Evolutionary conservation across 2,797 vertebrate species (phyloP), one percentile per base, ranked within the genome.

Genomic region (Channa striata): DNA sequence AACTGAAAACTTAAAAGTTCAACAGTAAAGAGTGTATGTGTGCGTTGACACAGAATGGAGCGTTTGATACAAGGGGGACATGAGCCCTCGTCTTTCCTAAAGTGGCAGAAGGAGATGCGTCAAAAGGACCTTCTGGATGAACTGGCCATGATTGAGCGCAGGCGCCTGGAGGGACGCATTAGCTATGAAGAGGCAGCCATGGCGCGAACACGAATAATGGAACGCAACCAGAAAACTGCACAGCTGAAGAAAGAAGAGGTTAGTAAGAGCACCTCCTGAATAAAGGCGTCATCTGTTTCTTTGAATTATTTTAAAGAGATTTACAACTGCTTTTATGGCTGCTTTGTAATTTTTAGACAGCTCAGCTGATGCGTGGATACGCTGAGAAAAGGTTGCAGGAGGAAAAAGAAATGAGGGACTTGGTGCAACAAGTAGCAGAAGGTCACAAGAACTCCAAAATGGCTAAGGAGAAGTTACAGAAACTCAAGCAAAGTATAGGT

Each of bases 241-340:
- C 75, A 87, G 52, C 82, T 87, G 44, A 92, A 95, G 78, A 97
- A 95, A 87, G 94, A 96, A 75, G 93, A 97, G 96, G 97, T 99
- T 87, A 76, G 82, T 52, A 5, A 44, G 60, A 10, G 44, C 21
- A 0, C 39, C 11, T 50, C 57, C 34, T 46, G 13, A 54, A 60
- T 30, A 58, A 25, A 58, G 6, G 0, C 16, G 36, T 60, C 67
- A 3, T 53, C 16, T 37, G 19, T 6, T 10, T 10, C n/a, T 40
- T 33, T 21, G 17, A 42, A 60, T 64, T 0, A 14, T 43, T 58
- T 19, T 12, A 46, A 16, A 51, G 2, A 6, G 14, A 47, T 44
- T 71, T 42, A 17, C 33, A 78, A 13, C 54, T 43, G 58, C 52
- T 53, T 62, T 72, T 9, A 59, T 49, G 39, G n/a, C 44, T 75